Base-by-base conservation (phyloP, 2,797 vertebrate species). In the Phalloptychus januarius region DNA sequence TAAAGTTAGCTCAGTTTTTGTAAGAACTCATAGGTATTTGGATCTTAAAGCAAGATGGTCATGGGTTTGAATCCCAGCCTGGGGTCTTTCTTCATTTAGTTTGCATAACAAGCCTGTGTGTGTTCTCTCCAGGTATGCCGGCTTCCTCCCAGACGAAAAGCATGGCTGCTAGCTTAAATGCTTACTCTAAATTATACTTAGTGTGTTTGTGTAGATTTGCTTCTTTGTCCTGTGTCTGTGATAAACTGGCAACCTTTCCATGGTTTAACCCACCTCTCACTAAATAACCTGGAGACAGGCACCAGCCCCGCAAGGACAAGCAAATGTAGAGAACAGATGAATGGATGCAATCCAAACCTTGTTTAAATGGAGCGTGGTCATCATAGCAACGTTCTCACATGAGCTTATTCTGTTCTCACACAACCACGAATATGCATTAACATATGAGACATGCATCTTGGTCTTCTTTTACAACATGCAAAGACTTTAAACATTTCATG, bases 401-500 rank as follows among this genome's bases (percentile, higher is more conserved):
- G 5, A 70, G 40, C 11, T 70, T 45, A 70, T 44, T 28, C 2
- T 31, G 18, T 28, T 63, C n/a, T 38, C 36, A 61, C 23, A 20
- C 1, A 38, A 36, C 20, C 20, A 67, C 38, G 31, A 25, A 65
- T 8, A n/a, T 40, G 44, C 45, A 46, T 45, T 75, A 25, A 13
- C 20, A 67, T 45, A 6, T 50, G 31, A 67, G 10, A 58, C 7
- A 18, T 10, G 25, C 56, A 52, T 63, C 67, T 44, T 65, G 40
- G 18, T 33, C 42, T 25, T 16, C 8, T 80, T 63, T 61, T 69
- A 25, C 38, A 69, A 69, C 38, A 69, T 69, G 23, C 6, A 48
- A 23, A 36, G 42, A 23, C 36, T 78, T 85, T 70, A 79, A 83
- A 86, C 67, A 72, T 80, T 67, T 28, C 36, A n/a, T 71, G 79